Evolutionary conservation across 2,888 invertebrate genomes (phyloP).

Genomic region (Tupiocoris notatus): DNA sequence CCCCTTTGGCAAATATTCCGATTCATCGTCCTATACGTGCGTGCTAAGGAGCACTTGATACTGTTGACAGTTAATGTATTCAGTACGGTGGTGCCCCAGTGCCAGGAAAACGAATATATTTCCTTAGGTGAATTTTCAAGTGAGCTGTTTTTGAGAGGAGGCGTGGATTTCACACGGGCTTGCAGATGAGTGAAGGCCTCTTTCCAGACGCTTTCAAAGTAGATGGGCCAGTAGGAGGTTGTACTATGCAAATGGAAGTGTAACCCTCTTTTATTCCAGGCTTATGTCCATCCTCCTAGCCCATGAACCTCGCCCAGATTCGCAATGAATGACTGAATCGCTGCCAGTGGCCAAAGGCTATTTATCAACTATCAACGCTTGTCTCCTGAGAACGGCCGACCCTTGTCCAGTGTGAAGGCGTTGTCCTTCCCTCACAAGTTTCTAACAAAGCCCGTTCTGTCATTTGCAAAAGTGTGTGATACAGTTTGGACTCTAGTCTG

Average conservation of each 20-base stretch:
- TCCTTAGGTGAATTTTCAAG: constrained; percentile 26
- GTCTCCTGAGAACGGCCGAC: background rate
- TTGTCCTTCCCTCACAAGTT: too few relatives aligned
- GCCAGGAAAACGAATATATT: constrained; percentile 17
- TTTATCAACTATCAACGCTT: background rate
- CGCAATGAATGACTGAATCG: background rate
- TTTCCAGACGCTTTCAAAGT: constrained; percentile 2
- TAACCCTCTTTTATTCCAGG: background rate
- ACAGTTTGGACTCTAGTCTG: too few relatives aligned
- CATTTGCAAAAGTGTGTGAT: too few relatives aligned
- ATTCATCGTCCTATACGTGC: background rate
- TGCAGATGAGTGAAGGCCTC: constrained; percentile 24
- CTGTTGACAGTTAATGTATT: background rate
- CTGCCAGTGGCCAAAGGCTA: background rate
- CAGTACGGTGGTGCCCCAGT: background rate
- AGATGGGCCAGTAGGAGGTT: constrained; percentile 8
- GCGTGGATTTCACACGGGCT: constrained; percentile 4
- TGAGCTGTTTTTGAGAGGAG: constrained; percentile 24
- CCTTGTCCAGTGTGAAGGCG: background rate
- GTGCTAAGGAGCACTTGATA: background rate
- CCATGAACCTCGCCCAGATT: background rate
- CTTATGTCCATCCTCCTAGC: background rate
- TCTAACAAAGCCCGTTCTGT: too few relatives aligned
- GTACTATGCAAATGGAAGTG: constrained; percentile 24
- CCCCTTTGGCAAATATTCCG: background rate